Conservation (phyloP, 2,113 vertebrate species). For the Butastur rufipennis region DNA sequence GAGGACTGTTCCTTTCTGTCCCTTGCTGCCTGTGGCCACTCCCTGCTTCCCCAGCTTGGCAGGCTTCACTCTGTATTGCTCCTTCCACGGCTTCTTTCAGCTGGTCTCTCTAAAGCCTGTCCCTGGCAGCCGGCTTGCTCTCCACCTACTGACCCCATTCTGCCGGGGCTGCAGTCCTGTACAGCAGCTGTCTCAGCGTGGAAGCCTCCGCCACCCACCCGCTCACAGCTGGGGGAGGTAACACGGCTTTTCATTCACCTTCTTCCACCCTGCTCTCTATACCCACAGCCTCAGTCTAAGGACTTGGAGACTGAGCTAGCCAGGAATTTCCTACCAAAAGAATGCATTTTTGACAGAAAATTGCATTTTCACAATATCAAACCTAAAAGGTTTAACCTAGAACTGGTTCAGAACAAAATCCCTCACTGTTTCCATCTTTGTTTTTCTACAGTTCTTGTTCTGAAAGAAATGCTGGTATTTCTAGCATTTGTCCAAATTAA, state of each 20-base stretch:
- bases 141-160: neutral
- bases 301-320: neutral
- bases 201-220: neutral
- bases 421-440: neutral
- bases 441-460: neutral
- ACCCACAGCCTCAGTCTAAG: neutral
- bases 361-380: neutral
- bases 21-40: neutral
- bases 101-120: neutral
- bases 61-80: neutral
- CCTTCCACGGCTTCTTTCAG: neutral
- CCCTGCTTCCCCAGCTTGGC: neutral
- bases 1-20: neutral
- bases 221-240: neutral
- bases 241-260: neutral
- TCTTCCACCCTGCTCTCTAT: neutral
- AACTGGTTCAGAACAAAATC: neutral
- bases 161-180: neutral
- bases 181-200: fast-evolving
- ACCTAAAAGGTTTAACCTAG: neutral
- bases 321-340: neutral
- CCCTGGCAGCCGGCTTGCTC: neutral
- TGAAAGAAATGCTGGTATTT: neutral
- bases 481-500: neutral
- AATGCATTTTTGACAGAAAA: neutral